Evolutionary conservation across 1,140 invertebrate genomes (phyloP).

Genomic region (Drosophila teissieri): DNA sequence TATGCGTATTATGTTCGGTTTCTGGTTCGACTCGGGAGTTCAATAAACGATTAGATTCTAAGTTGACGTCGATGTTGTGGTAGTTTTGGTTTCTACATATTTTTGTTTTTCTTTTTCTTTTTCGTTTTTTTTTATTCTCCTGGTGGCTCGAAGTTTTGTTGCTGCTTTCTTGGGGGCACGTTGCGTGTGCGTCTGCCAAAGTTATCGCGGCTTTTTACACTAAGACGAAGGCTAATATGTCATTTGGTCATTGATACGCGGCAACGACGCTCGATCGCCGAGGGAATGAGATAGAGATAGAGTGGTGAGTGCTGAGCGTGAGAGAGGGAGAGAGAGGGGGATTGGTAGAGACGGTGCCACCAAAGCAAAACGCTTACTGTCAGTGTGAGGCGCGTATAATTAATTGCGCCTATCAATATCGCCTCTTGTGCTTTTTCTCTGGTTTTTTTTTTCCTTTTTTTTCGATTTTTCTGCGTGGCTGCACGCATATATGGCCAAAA

Average conservation of each 20-base stretch:
- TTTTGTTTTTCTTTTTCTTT: background rate
- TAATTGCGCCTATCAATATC: conserved; percentile 81
- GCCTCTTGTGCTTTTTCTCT: conserved; percentile 46
- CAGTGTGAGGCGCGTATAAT: conserved; percentile 79
- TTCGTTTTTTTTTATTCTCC: background rate
- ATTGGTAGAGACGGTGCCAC: conserved; percentile 16
- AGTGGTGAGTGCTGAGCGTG: too few relatives aligned
- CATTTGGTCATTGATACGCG: conserved; percentile 80
- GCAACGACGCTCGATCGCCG: conserved; percentile 41
- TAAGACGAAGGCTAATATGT: conserved; percentile 82
- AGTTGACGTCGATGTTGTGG: conserved; percentile 19
- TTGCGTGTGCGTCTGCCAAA: conserved; percentile 69
- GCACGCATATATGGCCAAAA: conserved; percentile 71
- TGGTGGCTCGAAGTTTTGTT: background rate
- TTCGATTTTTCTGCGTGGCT: conserved; percentile 12
- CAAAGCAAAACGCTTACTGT: conserved; percentile 80
- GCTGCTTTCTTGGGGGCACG: conserved; percentile 19
- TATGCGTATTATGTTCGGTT: conserved; percentile 72
- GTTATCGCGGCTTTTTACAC: conserved; percentile 81
- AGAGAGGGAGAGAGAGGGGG: background rate
- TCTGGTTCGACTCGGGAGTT: conserved; percentile 39
- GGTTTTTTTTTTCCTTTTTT: conserved; percentile 16
- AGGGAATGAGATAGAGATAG: background rate
- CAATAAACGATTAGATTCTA: conserved; percentile 80
- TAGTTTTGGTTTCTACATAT: background rate